These are phyloP conservation scores for Dryococelus australis DNA, from an alignment of 2,888 invertebrate species.

Conservation along the genomic window DNA sequence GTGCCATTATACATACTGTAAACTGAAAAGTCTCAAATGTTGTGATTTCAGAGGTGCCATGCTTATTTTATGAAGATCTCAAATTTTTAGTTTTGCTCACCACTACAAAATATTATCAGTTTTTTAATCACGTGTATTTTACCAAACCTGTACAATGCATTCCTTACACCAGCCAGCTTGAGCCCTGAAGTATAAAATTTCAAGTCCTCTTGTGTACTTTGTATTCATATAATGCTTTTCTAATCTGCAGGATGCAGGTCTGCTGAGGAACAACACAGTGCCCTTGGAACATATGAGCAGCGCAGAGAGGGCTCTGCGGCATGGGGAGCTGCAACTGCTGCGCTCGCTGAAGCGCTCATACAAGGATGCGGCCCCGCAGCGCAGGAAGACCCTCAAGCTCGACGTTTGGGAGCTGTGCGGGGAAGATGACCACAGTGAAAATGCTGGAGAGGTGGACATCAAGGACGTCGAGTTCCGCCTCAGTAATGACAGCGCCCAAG, in stretches of 20 bases:
- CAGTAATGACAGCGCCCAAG: slow-evolving; percentile 75
- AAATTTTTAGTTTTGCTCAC: no score
- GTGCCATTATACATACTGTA: no score
- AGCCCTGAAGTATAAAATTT: no score
- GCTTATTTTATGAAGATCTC: no score
- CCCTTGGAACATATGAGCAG: slow-evolving; percentile 59
- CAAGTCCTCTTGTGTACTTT: no score
- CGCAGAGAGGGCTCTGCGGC: slow-evolving; percentile 79
- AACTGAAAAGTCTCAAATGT: no score
- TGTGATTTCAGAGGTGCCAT: no score
- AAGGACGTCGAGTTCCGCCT: slow-evolving; percentile 88
- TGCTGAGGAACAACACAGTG: slow-evolving; percentile 33
- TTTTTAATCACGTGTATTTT: no score
- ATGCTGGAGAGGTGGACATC: slow-evolving; percentile 71
- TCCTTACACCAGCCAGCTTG: no score
- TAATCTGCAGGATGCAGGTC: slow-evolving; percentile 42
- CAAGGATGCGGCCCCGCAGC: slow-evolving; percentile 72
- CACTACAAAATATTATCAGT: no score
- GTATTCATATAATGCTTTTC: no score
- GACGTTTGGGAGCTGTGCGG: slow-evolving; percentile 73
- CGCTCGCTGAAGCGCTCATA: slow-evolving; percentile 79
- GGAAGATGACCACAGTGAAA: slow-evolving; percentile 61
- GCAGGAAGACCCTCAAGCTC: slow-evolving; percentile 77
- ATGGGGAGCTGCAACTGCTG: slow-evolving; percentile 89
- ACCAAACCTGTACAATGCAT: no score